Conservation (phyloP, 2,113 vertebrate genomes). For the Grus americana region DNA sequence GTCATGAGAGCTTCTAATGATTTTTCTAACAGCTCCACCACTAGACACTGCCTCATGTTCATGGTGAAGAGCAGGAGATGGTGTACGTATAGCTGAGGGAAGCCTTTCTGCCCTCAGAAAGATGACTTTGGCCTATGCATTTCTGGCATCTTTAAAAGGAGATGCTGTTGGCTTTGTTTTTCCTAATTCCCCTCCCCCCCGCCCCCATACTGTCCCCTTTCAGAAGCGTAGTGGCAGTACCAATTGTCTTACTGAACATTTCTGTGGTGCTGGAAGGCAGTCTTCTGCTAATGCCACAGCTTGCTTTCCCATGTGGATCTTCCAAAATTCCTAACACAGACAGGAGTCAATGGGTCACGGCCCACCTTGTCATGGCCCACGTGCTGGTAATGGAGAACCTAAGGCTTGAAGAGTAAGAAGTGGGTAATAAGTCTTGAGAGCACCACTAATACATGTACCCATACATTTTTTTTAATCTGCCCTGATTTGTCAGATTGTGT, state of each 20-base stretch:
- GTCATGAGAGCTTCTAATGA: not conserved
- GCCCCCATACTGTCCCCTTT: not conserved
- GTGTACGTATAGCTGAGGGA: fast-evolving
- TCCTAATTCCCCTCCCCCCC: not conserved
- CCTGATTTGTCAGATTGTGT: not conserved
- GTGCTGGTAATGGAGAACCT: not conserved
- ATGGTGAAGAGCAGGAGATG: not conserved
- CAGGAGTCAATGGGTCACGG: not conserved
- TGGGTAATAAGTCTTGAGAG: not conserved
- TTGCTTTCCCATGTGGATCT: not conserved
- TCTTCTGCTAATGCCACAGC: not conserved
- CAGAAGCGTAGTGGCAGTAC: not conserved
- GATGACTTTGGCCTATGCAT: not conserved
- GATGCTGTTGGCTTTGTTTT: not conserved
- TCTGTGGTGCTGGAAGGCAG: not conserved
- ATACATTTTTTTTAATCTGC: not conserved
- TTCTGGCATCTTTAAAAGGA: not conserved
- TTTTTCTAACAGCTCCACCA: not conserved
- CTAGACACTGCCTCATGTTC: not conserved
- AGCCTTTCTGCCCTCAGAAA: not conserved
- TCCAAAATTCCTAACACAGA: not conserved
- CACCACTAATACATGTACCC: too few species aligned
- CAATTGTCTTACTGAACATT: not conserved
- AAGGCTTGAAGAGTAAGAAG: not conserved
- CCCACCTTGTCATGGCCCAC: not conserved